A percentile compares a stretch with the other conserved stretches of the same genome.
phyloP scores from a whole-genome alignment of 2,113 vertebrate species.

The Atlantisia rogersi region DNA sequence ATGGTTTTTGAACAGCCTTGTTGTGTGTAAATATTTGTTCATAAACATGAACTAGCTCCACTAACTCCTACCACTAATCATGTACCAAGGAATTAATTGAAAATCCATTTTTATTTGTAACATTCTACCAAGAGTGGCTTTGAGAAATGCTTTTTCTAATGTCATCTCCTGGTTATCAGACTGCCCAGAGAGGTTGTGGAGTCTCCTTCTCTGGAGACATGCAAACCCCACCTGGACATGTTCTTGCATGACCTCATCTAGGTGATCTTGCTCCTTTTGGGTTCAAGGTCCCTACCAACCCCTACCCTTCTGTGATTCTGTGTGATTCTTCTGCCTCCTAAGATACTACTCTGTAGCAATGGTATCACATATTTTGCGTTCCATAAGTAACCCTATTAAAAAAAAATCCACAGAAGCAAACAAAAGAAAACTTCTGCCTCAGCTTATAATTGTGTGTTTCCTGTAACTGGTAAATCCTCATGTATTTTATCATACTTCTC shows the following conservation, averaged over 20 bases:
- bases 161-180: background rate
- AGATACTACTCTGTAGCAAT: background rate
- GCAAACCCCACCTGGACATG: no score
- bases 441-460: background rate
- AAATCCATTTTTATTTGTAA: background rate
- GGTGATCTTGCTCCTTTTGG: no score
- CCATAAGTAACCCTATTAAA: background rate
- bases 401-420: background rate
- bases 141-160: background rate
- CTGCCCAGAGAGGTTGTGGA: no score
- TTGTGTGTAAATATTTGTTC: background rate
- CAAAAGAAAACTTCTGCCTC: background rate
- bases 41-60: background rate
- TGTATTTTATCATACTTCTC: background rate
- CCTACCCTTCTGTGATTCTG: no score
- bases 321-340: background rate
- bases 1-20: background rate
- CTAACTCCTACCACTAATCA: background rate
- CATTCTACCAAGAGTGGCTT: background rate
- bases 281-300: no score
- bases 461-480: background rate
- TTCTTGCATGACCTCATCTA: no score
- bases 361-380: background rate
- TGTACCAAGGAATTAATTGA: background rate
- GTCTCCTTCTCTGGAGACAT: no score